Evolutionary conservation across 2,797 vertebrate species (phyloP), one percentile per base, ranked within the genome.

Genomic region (Micrastur ruficollis): DNA sequence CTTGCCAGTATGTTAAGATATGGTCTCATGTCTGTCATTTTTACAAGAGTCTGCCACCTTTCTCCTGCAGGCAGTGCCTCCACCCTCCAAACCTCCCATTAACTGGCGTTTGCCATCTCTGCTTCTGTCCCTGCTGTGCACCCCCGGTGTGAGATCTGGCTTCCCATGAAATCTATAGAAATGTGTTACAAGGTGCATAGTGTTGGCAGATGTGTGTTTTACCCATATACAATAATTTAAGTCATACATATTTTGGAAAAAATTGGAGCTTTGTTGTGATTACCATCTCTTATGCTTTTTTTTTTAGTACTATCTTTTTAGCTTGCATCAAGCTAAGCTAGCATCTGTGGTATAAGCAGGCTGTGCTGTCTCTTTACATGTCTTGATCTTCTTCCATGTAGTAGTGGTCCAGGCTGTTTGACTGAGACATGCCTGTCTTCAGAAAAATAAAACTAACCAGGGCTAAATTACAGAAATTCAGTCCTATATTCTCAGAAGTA

Each of bases 401-500:
- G 9, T 6, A 4, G 12, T 63, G 34, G 20, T 49, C 38, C 27
- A 38, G 55, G 32, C 26, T 81, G 32, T 32, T 82, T 22, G 46
- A 6, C 17, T 42, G 32, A 76, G 40, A 32, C 6, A 8, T 6
- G 16, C 3, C n/a, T 55, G 22, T 22, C 29, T 47, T 55, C 22
- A 47, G 31, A 23, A 81, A 34, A 12, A 52, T 8, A 55, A 15
- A 86, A 1, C 27, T 8, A 8, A 31, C 4, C 9, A n/a, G 38
- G 18, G 2, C 49, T 47, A 2, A 26, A 9, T 58, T 74, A 12
- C 32, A 49, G 68, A 10, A 50, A 6, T 62, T 56, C 20, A 53
- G 21, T 59, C 27, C 27, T 66, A 0, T 1, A 0, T 61, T 32
- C 44, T 46, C 21, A 8, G 18, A 22, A 29, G 14, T 10, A 4